Base-by-base conservation (phyloP, 2,113 vertebrate genomes). In the Ictalurus furcatus region DNA sequence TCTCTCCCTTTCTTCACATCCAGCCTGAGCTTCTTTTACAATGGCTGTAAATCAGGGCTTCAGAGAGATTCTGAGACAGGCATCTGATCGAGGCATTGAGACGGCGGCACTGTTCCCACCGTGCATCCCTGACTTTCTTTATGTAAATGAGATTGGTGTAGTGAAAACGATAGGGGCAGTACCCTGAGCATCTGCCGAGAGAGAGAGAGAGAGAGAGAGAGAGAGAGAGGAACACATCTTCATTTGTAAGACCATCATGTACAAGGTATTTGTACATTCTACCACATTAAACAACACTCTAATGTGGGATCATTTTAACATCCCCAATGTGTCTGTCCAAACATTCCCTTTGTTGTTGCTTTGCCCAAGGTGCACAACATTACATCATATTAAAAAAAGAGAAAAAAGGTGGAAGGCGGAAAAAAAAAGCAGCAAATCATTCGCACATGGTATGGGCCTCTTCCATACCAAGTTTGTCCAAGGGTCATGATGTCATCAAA, bases 1-100 rank as follows among this genome's bases (percentile, higher is more conserved):
- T 48, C 65, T 85, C 58, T 69, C 71, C 90, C 76, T 85, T 71
- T 91, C 85, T 89, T 89, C 82, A 85, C 91, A 87, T 90, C 87
- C 65, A 71, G n/a, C 88, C 89, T 37, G 71, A 14, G 76, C 86
- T 91, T 71, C 58, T 87, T 85, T 84, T 84, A 73, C 19, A n/a
- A 85, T 19, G 74, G 73, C n/a, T 74, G 21, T 90, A 91, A 90
- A 89, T 91, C 89, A 87, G 30, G 56, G 82, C 67, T 65, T 90
- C 65, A 48, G 79, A 76, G 54, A 83, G 56, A 87, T 52, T 85
- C 21, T 54, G 58, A 59, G 52, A 65, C 19, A 12, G 56, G 90
- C 52, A 16, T 73, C 48, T 79, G 56, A 82, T 82, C 71, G 12
- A 71, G 21, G 58, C 59, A 84, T 88, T 86, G 73, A 61, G 58